These are phyloP conservation scores for Psylliodes chrysocephalus DNA, from an alignment of 2,888 invertebrate genomes.

Conservation along the genomic window DNA sequence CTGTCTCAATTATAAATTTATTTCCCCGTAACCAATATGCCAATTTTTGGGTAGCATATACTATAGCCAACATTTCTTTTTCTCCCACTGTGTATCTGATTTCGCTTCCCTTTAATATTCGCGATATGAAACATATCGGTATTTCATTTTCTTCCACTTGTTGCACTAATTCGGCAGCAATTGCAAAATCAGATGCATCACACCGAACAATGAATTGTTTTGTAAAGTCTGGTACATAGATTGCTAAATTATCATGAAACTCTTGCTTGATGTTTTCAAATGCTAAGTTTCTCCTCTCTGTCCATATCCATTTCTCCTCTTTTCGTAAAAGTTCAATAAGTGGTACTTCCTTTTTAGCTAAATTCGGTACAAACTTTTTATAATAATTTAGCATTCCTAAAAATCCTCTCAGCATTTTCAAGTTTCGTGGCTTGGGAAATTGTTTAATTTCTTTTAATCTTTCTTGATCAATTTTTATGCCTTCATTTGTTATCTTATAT, in stretches of 20 bases:
- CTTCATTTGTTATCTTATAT: conserved; percentile 1
- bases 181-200: conserved; percentile 10
- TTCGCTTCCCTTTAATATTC: conserved; percentile 10
- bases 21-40: conserved; percentile 18
- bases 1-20: conserved; percentile 24
- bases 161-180: conserved; percentile 24
- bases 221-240: conserved; percentile 16
- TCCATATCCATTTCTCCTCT: conserved; percentile 26
- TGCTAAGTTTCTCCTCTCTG: neutral
- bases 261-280: conserved; percentile 15
- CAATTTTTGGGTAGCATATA: conserved; percentile 21
- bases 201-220: conserved; percentile 13
- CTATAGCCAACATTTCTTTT: conserved; percentile 17
- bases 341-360: conserved; percentile 15
- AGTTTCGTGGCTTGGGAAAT: conserved; percentile 12
- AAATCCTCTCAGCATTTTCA: conserved; percentile 28
- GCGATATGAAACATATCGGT: conserved; percentile 16
- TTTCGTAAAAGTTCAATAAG: conserved; percentile 21
- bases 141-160: neutral
- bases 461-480: conserved; percentile 15
- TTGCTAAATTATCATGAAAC: conserved; percentile 3
- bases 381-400: conserved; percentile 27
- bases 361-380: conserved; percentile 24
- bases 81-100: conserved; percentile 13
- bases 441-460: conserved; percentile 17